Percentiles rank a stretch among this genome's conserved stretches.
These are phyloP conservation scores for Pao palembangensis DNA, from an alignment of 2,113 vertebrate species.

Conservation along the genomic window DNA sequence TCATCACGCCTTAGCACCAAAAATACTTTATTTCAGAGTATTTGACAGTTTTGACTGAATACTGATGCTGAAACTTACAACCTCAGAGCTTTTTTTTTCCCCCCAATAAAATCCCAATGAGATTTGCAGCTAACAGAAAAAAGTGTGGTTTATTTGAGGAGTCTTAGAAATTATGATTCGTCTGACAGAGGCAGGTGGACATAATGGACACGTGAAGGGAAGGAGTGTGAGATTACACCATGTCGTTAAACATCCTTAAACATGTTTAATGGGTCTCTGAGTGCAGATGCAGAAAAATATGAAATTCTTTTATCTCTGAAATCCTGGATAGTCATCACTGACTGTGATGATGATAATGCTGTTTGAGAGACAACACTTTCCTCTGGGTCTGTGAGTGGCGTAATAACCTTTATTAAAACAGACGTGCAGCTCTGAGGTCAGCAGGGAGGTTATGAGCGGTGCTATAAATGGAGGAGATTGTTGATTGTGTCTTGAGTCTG, in stretches of 20 bases:
- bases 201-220: constrained; percentile 52
- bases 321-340: constrained; percentile 5
- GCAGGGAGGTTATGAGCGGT: constrained; percentile 37
- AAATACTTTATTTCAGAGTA: background rate
- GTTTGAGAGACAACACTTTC: constrained; percentile 24
- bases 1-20: background rate
- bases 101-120: background rate
- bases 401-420: constrained; percentile 1
- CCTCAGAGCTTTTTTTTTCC: background rate
- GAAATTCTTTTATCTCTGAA: background rate
- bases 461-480: constrained; percentile 77
- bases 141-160: constrained; percentile 50
- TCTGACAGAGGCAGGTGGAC: constrained; percentile 55
- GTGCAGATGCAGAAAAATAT: constrained; percentile 1
- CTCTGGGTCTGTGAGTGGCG: background rate
- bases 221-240: constrained; percentile 27
- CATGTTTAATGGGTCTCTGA: constrained; percentile 12
- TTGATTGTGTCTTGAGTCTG: constrained; percentile 62
- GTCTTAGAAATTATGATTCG: constrained; percentile 58
- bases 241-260: constrained; percentile 31
- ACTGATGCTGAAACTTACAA: background rate
- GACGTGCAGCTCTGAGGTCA: background rate
- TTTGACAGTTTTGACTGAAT: background rate
- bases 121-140: constrained; percentile 20
- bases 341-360: constrained; percentile 10